These are phyloP conservation scores for Columbina picui DNA, from an alignment of 2,113 vertebrate species.

Conservation along the genomic window DNA sequence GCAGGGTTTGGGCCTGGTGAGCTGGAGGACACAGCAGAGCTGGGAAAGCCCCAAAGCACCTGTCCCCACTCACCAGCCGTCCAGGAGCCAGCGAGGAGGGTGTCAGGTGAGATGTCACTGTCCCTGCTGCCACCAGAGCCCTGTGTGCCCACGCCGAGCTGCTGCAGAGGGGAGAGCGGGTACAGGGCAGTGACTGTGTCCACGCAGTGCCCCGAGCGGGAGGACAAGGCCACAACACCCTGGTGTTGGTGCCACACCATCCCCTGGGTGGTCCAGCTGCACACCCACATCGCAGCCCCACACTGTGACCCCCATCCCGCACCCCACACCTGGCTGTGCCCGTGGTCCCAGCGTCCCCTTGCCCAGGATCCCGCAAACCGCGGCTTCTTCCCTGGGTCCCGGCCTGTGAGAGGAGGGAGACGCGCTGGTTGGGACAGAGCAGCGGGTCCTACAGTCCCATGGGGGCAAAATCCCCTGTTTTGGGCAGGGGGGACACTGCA, in stretches of 20 bases:
- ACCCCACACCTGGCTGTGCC: conserved; percentile 56
- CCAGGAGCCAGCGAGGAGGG: background rate
- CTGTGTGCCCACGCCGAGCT: rapidly evolving
- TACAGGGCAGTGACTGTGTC: no score
- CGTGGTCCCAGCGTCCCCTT: conserved; percentile 59
- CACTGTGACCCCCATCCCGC: rapidly evolving
- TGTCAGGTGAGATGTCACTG: rapidly evolving
- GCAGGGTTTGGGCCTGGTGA: background rate
- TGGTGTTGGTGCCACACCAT: background rate
- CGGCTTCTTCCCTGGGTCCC: background rate
- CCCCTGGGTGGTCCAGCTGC: background rate
- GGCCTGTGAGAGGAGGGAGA: conserved; percentile 7
- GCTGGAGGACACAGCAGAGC: background rate
- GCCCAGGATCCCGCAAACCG: background rate
- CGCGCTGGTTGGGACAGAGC: rapidly evolving
- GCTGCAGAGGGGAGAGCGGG: background rate
- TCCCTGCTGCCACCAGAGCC: rapidly evolving
- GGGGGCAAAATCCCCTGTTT: background rate
- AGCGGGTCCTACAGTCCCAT: no score
- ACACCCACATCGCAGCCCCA: background rate
- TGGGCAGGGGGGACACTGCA: background rate
- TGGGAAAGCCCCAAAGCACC: rapidly evolving
- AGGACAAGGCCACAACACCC: background rate
- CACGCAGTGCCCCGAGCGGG: background rate
- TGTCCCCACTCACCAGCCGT: background rate